Percentiles rank a stretch among this genome's conserved stretches.
These are phyloP conservation scores for Clarias laeviceps DNA, from an alignment of 2,797 vertebrate species.

Conservation along the genomic window DNA sequence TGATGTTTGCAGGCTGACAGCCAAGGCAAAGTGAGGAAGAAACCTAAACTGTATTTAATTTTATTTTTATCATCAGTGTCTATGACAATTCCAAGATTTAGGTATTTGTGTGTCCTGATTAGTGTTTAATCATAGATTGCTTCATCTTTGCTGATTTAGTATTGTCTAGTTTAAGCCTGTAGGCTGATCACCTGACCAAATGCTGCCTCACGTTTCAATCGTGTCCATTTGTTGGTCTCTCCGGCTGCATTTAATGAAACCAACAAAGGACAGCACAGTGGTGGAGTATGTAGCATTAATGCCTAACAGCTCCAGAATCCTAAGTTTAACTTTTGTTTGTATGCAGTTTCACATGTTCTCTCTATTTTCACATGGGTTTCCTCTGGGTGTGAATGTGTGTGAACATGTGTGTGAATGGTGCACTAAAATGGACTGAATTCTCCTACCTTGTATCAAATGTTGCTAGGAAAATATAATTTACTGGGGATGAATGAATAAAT, in stretches of 20 bases:
- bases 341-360: background rate
- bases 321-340: background rate
- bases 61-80: background rate
- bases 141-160: background rate
- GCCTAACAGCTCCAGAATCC: background rate
- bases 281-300: background rate
- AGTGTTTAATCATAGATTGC: background rate
- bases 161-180: background rate
- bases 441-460: background rate
- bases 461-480: background rate
- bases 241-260: background rate
- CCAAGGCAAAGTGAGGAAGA: background rate
- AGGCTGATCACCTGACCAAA: background rate
- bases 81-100: slow-evolving; percentile 1
- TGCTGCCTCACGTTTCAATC: background rate
- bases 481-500: background rate
- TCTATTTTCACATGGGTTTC: background rate
- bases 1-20: slow-evolving; percentile 6
- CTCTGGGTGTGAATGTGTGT: background rate
- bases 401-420: background rate
- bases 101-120: background rate
- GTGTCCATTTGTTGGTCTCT: background rate
- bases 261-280: background rate
- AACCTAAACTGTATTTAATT: background rate
- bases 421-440: background rate